phyloP scores from a whole-genome alignment of 2,888 invertebrate genomes.

The Autographa pulchrina region DNA sequence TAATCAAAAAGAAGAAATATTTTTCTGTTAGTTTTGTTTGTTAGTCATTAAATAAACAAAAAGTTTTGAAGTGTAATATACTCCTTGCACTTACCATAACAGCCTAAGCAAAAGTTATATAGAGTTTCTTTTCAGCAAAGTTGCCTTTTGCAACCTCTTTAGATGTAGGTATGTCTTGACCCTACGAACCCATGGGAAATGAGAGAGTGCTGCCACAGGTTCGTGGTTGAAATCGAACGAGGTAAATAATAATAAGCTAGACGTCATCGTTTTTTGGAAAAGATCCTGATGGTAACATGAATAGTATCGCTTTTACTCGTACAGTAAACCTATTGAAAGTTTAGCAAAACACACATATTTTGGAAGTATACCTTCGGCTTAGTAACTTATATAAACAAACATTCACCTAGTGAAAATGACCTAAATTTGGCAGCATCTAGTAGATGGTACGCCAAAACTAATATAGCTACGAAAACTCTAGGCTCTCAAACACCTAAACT shows the following conservation, averaged over 20 bases:
- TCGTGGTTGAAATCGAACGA: conserved; percentile 5
- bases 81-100: background rate
- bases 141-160: conserved; percentile 1
- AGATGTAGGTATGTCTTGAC: conserved; percentile 26
- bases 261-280: background rate
- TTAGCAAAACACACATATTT: background rate
- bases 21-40: background rate
- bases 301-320: background rate
- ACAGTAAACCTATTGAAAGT: background rate
- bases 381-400: background rate
- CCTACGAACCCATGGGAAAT: conserved; percentile 45
- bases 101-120: background rate
- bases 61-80: background rate
- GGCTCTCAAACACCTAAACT: background rate
- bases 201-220: conserved; percentile 39
- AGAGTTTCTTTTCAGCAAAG: background rate
- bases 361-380: background rate
- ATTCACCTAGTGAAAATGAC: background rate
- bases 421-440: background rate
- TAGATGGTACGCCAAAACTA: background rate
- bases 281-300: background rate
- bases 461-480: background rate
- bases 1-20: background rate
- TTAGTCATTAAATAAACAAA: background rate
- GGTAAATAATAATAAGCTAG: background rate